phyloP scores from a whole-genome alignment of 2,113 vertebrate genomes.

The Tamias sibiricus region DNA sequence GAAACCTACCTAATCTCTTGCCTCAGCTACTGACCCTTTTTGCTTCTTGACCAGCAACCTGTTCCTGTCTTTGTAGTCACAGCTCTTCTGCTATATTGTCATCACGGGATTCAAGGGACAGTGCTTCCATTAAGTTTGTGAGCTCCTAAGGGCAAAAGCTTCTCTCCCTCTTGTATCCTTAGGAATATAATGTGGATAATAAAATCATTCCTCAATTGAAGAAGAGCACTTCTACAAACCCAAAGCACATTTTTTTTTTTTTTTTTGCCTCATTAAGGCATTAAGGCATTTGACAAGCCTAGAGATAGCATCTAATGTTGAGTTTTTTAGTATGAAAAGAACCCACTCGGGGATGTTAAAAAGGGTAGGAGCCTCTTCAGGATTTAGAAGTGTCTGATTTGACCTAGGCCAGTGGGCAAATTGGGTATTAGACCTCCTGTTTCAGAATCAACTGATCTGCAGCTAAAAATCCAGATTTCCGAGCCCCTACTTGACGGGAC shows the following conservation, averaged over 20 bases:
- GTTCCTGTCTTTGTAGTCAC: not conserved
- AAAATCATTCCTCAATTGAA: not conserved
- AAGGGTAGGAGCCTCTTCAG: not conserved
- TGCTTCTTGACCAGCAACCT: not conserved
- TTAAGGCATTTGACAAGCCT: not conserved
- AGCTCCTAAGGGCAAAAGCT: not conserved
- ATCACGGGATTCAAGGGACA: not conserved
- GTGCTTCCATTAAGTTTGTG: not conserved
- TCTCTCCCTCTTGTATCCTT: not conserved
- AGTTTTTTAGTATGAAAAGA: not conserved
- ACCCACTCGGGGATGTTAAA: not conserved
- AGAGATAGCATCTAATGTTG: not conserved
- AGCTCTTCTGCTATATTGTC: not conserved
- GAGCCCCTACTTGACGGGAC: not conserved
- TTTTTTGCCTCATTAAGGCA: not conserved
- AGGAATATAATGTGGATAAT: not conserved
- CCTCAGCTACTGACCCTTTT: not conserved
- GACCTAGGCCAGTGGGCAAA: not conserved
- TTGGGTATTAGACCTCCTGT: not conserved
- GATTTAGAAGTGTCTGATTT: not conserved
- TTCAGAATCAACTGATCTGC: not conserved
- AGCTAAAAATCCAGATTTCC: not conserved
- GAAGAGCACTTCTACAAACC: not conserved
- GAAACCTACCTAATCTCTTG: not conserved
- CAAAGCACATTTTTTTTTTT: not conserved